Evolutionary conservation across 2,797 vertebrate genomes (phyloP).

Genomic region (Syndactyla subalaris): DNA sequence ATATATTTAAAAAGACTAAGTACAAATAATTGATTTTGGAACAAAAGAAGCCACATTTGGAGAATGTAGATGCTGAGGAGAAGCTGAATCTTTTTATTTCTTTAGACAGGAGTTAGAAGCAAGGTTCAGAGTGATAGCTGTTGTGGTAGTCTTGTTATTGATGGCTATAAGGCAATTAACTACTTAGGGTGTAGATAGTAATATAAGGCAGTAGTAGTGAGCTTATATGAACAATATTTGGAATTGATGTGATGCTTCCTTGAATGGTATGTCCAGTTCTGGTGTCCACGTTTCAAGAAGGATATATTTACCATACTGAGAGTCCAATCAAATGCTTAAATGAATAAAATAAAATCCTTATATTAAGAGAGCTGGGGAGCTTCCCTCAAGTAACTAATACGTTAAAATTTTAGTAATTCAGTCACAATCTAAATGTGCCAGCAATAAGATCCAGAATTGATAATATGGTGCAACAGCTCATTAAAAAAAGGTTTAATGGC

Average conservation of each 20-base stretch:
- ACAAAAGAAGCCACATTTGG: neutral
- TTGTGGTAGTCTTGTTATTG: neutral
- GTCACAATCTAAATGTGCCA: neutral
- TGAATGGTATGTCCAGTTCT: neutral
- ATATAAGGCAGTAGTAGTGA: neutral
- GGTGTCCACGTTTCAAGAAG: neutral
- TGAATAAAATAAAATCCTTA: neutral
- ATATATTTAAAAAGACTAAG: neutral
- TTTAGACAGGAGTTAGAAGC: neutral
- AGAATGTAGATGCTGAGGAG: neutral
- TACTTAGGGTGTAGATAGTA: neutral
- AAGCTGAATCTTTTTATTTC: neutral
- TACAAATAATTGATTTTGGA: neutral
- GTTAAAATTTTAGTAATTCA: neutral
- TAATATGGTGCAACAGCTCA: neutral
- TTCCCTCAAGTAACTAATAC: neutral
- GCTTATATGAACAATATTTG: neutral
- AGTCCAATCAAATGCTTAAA: neutral
- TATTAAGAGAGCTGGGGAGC: neutral
- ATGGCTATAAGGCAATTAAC: neutral
- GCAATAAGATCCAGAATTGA: neutral
- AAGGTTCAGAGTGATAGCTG: neutral
- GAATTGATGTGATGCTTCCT: neutral
- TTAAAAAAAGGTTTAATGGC: neutral
- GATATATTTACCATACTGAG: neutral